phyloP scores from a whole-genome alignment of 2,797 vertebrate genomes.

The Xyrichtys novacula region DNA sequence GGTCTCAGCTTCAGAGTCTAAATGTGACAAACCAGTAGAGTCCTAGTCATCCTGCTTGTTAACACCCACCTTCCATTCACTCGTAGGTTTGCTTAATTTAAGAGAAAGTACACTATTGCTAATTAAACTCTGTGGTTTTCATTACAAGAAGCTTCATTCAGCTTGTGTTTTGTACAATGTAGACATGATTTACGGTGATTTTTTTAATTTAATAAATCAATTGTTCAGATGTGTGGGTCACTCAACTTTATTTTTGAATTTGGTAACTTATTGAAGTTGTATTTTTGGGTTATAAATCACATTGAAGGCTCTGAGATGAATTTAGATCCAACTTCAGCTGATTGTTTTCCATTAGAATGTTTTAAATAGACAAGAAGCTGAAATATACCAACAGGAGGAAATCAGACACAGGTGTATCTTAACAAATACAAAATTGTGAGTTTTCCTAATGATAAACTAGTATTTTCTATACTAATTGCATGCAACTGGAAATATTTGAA shows the following conservation, averaged over 20 bases:
- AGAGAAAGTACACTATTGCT: not conserved
- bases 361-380: no score
- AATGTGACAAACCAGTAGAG: constrained; percentile 39
- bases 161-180: constrained; percentile 74
- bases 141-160: constrained; percentile 21
- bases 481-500: no score
- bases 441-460: no score
- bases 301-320: no score
- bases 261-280: no score
- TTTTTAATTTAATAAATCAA: constrained; percentile 77
- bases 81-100: not conserved
- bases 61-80: constrained; percentile 2
- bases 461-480: no score
- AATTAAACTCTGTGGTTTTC: constrained; percentile 12
- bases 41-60: constrained; percentile 17
- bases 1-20: constrained; percentile 6
- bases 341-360: no score
- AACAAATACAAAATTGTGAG: no score
- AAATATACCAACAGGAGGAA: no score
- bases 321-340: not conserved
- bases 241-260: not conserved
- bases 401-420: no score
- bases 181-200: constrained; percentile 58
- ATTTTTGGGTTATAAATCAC: no score
- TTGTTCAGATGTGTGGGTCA: constrained; percentile 46